Evolutionary conservation across 2,113 vertebrate species (phyloP).

Genomic region (Cathartes aura): DNA sequence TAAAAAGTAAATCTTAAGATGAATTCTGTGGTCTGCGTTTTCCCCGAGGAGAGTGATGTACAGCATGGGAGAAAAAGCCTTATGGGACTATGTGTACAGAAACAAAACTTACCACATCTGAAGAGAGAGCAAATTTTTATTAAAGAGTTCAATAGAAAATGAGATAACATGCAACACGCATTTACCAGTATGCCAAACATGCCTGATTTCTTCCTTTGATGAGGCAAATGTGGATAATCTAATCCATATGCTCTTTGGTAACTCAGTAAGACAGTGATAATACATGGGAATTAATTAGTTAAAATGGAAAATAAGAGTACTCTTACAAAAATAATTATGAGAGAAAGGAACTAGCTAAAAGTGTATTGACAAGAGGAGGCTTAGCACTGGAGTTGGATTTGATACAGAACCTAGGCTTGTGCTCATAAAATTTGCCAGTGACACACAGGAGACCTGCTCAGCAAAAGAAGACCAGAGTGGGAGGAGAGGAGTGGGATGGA

Average conservation of each 20-base stretch:
- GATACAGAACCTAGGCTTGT: not conserved
- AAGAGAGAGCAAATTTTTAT: not conserved
- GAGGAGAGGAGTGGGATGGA: not conserved
- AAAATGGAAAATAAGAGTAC: not conserved
- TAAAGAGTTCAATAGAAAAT: not conserved
- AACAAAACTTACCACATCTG: not conserved
- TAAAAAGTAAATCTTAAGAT: not conserved
- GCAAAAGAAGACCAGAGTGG: not conserved
- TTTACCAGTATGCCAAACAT: not conserved
- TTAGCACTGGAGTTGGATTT: not conserved
- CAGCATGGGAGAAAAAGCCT: not conserved
- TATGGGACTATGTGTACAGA: not conserved
- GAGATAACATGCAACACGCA: not conserved
- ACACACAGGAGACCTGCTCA: not conserved
- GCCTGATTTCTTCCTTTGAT: not conserved
- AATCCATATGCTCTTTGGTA: not conserved
- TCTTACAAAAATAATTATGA: not conserved
- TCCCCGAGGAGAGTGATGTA: not conserved
- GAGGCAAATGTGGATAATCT: not conserved
- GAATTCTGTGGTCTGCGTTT: not conserved
- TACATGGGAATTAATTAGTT: not conserved
- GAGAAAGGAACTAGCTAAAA: not conserved
- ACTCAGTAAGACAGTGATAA: not conserved
- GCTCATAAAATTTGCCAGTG: not conserved
- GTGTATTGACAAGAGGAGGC: not conserved